Evolutionary conservation across 2,797 vertebrate genomes (phyloP), one percentile per base, ranked within the genome.

Genomic region (Chelonia mydas): DNA sequence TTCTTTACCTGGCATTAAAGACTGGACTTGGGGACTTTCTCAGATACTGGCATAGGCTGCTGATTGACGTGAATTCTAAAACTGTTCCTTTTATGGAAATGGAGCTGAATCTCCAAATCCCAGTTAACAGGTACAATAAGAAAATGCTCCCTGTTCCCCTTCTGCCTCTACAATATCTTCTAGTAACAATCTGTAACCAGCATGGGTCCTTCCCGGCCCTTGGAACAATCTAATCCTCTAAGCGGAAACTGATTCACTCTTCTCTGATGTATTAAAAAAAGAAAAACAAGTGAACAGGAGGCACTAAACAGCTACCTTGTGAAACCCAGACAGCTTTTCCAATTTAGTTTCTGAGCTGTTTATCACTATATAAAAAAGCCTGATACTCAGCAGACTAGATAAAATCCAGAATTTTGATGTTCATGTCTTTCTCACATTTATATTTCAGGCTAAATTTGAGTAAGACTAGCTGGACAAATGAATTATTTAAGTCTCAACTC

Each of bases 261-360:
- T 91, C 95, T 93, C 81, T 93, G 90, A 93, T 94, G 95, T 97
- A 93, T 93, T 92, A 96, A 95, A 94, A 95, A 96, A 89, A 95
- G 51, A 88, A 94, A 97, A 97, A 95, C 89, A 96, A 97, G 92
- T 72, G 95, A 96, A 88, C 94, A 95, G 95, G 96, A 97, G 95
- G 95, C 93, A 96, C 94, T 92, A 93, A 97, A 96, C 92, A 96
- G 97, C 92, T 94, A 96, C 95, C 93, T 95, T 97, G 94, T 94
- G 94, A 96, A 97, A 95, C 23, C 81, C 87, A 93, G 92, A 92
- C 77, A 94, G 92, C 91, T 91, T 91, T 96, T 84, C 94, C 95
- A 94, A 95, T 95, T 95, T 83, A 2, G 47, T 55, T 93, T 41
- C 94, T 17, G 96, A 97, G 94, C 92, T 91, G 96, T 95, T 98